phyloP scores from a whole-genome alignment of 92 coral and sea anemone genomes.

The Desmophyllum pertusum region DNA sequence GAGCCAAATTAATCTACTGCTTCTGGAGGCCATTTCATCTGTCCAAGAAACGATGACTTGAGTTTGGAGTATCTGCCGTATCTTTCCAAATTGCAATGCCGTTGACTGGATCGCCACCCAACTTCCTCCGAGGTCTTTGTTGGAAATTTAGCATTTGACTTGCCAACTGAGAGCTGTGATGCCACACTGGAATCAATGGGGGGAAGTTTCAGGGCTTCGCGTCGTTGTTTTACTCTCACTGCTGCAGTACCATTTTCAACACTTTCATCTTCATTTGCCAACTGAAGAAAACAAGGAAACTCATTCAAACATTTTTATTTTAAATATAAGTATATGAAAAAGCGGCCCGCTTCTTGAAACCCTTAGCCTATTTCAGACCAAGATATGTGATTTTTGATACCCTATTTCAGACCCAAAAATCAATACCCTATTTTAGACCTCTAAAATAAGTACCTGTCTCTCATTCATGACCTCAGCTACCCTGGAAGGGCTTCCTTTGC shows the following conservation, averaged over 20 bases:
- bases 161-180: constrained; percentile 88
- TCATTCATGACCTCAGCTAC: no score
- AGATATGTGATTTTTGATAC: no score
- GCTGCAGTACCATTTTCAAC: constrained; percentile 91
- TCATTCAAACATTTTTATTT: neutral
- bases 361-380: no score
- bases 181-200: constrained; percentile 95
- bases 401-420: no score
- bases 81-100: constrained; percentile 86
- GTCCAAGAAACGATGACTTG: constrained; percentile 76
- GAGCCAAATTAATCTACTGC: constrained; percentile 60
- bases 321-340: neutral
- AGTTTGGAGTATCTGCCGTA: constrained; percentile 94
- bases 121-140: constrained; percentile 79
- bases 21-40: constrained; percentile 99
- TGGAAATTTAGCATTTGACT: constrained; percentile 86
- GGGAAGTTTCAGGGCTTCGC: constrained; percentile 94
- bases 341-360: no score
- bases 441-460: no score
- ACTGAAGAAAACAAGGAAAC: constrained; percentile 46
- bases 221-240: constrained; percentile 90
- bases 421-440: no score
- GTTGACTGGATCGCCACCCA: constrained; percentile 97
- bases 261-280: constrained; percentile 84
- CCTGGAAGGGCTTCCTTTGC: no score